Percentiles rank a stretch among this genome's conserved stretches.
Evolutionary conservation across 1,140 invertebrate genomes (phyloP).

Genomic region (Pristionchus pacificus): DNA sequence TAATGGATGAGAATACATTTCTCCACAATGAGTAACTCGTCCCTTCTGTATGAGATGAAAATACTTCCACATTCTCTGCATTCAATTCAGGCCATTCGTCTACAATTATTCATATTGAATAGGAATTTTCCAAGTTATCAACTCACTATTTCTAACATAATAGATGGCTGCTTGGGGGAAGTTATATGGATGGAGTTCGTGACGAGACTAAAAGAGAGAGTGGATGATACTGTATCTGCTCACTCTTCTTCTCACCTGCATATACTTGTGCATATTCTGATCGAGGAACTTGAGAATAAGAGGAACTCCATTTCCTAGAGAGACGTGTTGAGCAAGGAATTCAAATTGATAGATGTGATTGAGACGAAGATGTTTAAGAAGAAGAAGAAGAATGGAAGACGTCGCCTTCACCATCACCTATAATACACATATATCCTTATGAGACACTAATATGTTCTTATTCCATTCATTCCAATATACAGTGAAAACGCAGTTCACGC

Average conservation of each 20-base stretch:
- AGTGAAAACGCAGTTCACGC: too few species aligned
- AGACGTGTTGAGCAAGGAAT: constrained; percentile 87
- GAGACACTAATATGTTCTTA: too few species aligned
- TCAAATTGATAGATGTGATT: constrained; percentile 97
- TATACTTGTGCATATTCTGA: constrained; percentile 92
- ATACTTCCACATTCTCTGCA: constrained; percentile 73
- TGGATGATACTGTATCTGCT: not conserved
- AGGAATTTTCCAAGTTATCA: constrained; percentile 14
- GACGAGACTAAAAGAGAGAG: constrained; percentile 68
- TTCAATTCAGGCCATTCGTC: constrained; percentile 91
- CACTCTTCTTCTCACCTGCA: constrained; percentile 64
- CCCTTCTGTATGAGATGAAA: constrained; percentile 27
- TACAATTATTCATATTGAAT: constrained; percentile 64
- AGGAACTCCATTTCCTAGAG: constrained; percentile 96
- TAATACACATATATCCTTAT: constrained; percentile 20
- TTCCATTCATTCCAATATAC: too few species aligned
- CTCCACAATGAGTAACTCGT: constrained; percentile 77
- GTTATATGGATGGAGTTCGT: constrained; percentile 65
- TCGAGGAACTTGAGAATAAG: constrained; percentile 98
- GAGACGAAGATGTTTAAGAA: constrained; percentile 97
- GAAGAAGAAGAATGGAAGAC: constrained; percentile 82
- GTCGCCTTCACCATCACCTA: constrained; percentile 98
- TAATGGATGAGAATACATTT: constrained; percentile 96
- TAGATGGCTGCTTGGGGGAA: constrained; percentile 45
- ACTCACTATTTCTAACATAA: constrained; percentile 47